Base-by-base conservation (phyloP, 2,797 vertebrate genomes). In the Pogonophryne albipinna region DNA sequence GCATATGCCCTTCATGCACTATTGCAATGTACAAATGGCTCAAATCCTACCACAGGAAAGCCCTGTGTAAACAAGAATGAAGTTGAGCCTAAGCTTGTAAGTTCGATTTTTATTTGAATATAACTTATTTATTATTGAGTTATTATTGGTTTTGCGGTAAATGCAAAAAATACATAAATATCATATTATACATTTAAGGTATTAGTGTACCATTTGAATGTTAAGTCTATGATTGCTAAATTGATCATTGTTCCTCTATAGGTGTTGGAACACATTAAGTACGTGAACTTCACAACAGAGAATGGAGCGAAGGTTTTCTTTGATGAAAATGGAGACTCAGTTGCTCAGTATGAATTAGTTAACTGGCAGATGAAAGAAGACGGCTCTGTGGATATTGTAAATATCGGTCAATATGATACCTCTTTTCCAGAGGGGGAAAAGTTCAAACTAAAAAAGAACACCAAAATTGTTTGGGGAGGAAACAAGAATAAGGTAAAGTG, bases 321-420 rank as follows among this genome's bases (percentile, higher is more conserved):
- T 84, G 91, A 94, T 87, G 76, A 90, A 74, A 92, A 93, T 20
- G 91, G 92, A 59, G 89, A 92, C 53, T 80, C 88, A 0, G 68
- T 85, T 17, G 90, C 88, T 17, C 82, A 81, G 58, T 94, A 94
- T 70, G 91, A 93, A 61, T 65, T 94, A 19, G 84, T 94, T 3
- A 94, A 94, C 83, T 94, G 93, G 94, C 90, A 94, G 47, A 84
- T 93, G 27, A 85, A 73, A 57, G 83, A 87, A 2, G 82, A 91
- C 4, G 90, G 91, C 20, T 85, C 90, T 6, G 82, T 76, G 8
- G 68, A 91, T 34, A 87, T 94, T 59, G 55, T 91, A 6, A 89
- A 65, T 14, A 87, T 94, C 8, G 93, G 93, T n/a, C 73, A 71
- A 38, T 95, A 91, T 27, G 92, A 93, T 59, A 86, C 75, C 4